phyloP scores from a whole-genome alignment of 2,888 invertebrate genomes.

The Mythimna albipuncta region DNA sequence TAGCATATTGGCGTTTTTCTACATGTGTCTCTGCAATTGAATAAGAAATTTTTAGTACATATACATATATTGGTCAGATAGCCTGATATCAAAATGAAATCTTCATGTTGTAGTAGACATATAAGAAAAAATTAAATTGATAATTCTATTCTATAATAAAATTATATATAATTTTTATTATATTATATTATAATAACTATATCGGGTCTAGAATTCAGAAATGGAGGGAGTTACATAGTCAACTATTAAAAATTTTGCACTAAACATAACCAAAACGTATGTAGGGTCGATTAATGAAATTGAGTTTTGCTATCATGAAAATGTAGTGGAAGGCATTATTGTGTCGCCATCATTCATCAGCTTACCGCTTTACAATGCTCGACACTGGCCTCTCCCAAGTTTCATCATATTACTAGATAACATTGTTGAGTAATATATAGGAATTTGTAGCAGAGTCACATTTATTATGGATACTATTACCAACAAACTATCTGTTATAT shows the following conservation, averaged over 20 bases:
- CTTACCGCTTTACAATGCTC: constrained; percentile 9
- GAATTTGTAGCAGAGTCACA: not conserved
- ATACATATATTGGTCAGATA: too few species aligned
- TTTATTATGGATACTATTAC: constrained; percentile 3
- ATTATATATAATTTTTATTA: too few species aligned
- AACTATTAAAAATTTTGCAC: not conserved
- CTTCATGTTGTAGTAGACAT: constrained; percentile 4
- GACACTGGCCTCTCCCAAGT: constrained; percentile 4
- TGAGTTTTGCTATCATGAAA: not conserved
- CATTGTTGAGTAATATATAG: not conserved
- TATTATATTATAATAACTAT: too few species aligned
- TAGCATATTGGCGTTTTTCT: not conserved
- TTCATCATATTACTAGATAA: constrained; percentile 7
- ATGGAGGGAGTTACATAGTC: not conserved
- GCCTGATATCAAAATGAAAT: not conserved
- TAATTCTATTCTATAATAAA: too few species aligned
- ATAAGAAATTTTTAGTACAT: not conserved
- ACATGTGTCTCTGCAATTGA: not conserved
- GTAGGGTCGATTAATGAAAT: not conserved
- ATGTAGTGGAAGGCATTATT: not conserved
- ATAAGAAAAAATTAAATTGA: too few species aligned
- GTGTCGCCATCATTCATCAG: constrained; percentile 11
- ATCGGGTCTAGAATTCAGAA: not conserved
- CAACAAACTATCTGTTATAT: not conserved
- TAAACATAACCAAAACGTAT: too few species aligned